Evolutionary conservation across 2,113 vertebrate species (phyloP).

Genomic region (Hoplias malabaricus): DNA sequence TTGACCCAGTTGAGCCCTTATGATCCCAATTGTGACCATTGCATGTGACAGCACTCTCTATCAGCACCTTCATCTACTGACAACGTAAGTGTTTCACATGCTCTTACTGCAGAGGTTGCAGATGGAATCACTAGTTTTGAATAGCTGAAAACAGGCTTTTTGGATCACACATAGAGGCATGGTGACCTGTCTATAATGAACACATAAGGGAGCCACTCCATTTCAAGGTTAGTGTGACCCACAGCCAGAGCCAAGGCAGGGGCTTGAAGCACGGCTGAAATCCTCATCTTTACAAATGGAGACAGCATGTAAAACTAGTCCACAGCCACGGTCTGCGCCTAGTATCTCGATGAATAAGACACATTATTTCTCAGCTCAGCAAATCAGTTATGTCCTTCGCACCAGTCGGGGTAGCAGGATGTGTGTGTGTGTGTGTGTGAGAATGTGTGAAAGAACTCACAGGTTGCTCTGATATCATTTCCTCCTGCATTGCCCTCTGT

Average conservation of each 20-base stretch:
- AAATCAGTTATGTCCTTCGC: neutral
- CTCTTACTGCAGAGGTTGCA: neutral
- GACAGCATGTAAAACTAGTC: slow-evolving; percentile 6
- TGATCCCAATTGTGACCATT: no score
- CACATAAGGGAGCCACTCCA: slow-evolving; percentile 7
- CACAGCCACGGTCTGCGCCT: neutral
- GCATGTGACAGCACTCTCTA: no score
- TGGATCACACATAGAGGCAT: neutral
- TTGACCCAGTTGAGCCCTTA: no score
- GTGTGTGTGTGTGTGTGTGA: neutral
- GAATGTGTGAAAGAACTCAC: slow-evolving; percentile 16
- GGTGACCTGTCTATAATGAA: slow-evolving; percentile 22
- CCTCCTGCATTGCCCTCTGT: slow-evolving; percentile 8
- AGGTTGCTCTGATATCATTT: slow-evolving; percentile 41
- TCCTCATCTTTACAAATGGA: neutral
- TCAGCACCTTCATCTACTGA: neutral
- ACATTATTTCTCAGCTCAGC: neutral
- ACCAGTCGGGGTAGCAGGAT: neutral
- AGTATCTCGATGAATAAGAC: slow-evolving; percentile 20
- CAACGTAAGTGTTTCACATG: neutral
- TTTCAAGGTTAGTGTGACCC: slow-evolving; percentile 10
- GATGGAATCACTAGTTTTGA: neutral
- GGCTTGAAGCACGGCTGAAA: neutral
- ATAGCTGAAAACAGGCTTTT: neutral
- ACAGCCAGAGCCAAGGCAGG: neutral